phyloP scores from a whole-genome alignment of 2,888 invertebrate genomes.

The Cheilosia vernalis region DNA sequence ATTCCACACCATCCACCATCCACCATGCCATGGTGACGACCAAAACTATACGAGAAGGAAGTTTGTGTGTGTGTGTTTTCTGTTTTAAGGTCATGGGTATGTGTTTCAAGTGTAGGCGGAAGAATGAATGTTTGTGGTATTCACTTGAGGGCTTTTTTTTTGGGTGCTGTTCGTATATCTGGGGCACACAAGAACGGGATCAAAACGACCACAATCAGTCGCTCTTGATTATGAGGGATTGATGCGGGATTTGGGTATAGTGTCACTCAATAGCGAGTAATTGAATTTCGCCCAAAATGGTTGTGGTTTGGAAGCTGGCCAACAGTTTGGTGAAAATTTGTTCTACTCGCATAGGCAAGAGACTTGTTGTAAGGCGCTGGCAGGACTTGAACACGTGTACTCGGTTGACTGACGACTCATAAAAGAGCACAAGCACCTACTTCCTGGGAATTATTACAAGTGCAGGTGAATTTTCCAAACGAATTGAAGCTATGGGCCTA shows the following conservation, averaged over 20 bases:
- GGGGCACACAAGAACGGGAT: constrained; percentile 7
- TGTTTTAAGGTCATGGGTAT: constrained; percentile 18
- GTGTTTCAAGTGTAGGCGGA: constrained; percentile 27
- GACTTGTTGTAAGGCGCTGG: no score
- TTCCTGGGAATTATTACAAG: no score
- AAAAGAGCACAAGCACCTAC: no score
- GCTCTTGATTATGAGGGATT: neutral
- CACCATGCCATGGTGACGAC: neutral
- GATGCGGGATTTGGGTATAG: neutral
- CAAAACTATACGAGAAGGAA: neutral
- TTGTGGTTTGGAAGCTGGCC: no score
- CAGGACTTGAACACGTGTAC: no score
- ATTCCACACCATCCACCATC: constrained; percentile 24
- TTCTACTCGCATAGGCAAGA: no score
- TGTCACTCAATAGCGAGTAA: neutral
- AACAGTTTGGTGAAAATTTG: no score
- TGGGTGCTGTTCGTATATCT: neutral
- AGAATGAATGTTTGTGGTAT: neutral
- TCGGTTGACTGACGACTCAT: no score
- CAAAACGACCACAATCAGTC: constrained; percentile 20
- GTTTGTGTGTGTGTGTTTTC: neutral
- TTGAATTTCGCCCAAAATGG: neutral
- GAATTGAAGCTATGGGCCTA: no score
- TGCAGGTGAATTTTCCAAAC: no score
- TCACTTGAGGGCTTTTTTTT: neutral